phyloP scores from a whole-genome alignment of 2,888 invertebrate species.

The Lasioglossum marginatum region DNA sequence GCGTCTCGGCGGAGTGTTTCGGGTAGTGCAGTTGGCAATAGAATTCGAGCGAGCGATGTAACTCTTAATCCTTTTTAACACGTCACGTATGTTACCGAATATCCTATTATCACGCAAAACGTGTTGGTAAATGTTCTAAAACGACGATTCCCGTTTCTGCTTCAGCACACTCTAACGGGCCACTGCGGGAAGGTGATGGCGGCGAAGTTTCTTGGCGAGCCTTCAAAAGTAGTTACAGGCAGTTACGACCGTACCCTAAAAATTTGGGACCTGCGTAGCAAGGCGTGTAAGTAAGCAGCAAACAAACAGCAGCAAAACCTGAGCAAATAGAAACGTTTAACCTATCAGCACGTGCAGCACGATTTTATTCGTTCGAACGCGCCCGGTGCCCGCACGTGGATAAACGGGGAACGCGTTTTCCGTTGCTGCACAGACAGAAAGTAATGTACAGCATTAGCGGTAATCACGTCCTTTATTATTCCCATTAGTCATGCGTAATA shows the following conservation, averaged over 20 bases:
- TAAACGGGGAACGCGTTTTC: not conserved
- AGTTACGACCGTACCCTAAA: conserved; percentile 99
- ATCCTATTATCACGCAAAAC: conserved; percentile 34
- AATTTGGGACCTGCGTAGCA: conserved; percentile 98
- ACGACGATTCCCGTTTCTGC: conserved; percentile 78
- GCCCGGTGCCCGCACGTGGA: conserved; percentile 16
- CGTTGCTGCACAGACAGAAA: conserved; percentile 47
- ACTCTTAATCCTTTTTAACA: conserved; percentile 33
- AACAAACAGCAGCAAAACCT: not conserved
- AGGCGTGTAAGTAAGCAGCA: conserved; percentile 89
- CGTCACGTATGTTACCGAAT: conserved; percentile 35
- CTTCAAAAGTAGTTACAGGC: conserved; percentile 97
- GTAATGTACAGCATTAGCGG: conserved; percentile 68
- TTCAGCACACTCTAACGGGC: conserved; percentile 95
- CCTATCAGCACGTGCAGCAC: not conserved
- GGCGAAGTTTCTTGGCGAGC: conserved; percentile 97
- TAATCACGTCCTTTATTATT: conserved; percentile 77
- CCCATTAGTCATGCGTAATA: conserved; percentile 76
- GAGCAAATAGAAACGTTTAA: conserved; percentile 44
- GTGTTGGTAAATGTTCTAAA: conserved; percentile 50
- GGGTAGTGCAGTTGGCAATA: conserved; percentile 8
- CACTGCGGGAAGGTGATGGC: conserved; percentile 99
- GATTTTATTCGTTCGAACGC: conserved; percentile 26
- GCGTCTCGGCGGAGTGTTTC: not conserved
- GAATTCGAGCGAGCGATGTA: conserved; percentile 11